phyloP scores from a whole-genome alignment of 2,888 invertebrate genomes.

The Rosalia funebris region DNA sequence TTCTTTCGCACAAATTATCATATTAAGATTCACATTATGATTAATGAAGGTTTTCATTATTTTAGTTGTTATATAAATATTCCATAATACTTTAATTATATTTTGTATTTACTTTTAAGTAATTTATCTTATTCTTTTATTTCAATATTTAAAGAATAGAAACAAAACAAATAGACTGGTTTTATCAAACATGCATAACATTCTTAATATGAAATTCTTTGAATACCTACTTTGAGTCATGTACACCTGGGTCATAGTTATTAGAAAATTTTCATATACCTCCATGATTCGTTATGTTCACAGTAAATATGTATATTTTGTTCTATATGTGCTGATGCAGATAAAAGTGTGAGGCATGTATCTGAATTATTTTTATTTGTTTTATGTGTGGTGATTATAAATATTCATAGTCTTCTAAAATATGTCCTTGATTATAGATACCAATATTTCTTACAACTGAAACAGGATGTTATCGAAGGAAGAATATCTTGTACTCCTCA shows the following conservation, averaged over 20 bases:
- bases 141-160: not conserved
- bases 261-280: constrained; percentile 6
- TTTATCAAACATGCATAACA: constrained; percentile 6
- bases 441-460: constrained; percentile 95
- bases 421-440: constrained; percentile 66
- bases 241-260: constrained; percentile 10
- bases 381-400: not conserved
- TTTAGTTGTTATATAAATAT: too few species aligned
- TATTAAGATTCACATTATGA: too few species aligned
- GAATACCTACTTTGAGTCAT: constrained; percentile 9
- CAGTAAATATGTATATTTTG: not conserved
- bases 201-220: constrained; percentile 8
- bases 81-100: too few species aligned
- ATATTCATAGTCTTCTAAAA: not conserved
- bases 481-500: constrained; percentile 88
- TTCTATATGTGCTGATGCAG: not conserved
- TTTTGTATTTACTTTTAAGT: too few species aligned
- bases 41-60: too few species aligned
- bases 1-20: constrained; percentile 1
- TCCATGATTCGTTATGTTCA: not conserved
- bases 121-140: not conserved
- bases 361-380: too few species aligned
- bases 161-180: constrained; percentile 3
- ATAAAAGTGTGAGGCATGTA: not conserved
- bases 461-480: constrained; percentile 94